phyloP scores from a whole-genome alignment of 2,797 vertebrate genomes.

The Perodicticus potto region DNA sequence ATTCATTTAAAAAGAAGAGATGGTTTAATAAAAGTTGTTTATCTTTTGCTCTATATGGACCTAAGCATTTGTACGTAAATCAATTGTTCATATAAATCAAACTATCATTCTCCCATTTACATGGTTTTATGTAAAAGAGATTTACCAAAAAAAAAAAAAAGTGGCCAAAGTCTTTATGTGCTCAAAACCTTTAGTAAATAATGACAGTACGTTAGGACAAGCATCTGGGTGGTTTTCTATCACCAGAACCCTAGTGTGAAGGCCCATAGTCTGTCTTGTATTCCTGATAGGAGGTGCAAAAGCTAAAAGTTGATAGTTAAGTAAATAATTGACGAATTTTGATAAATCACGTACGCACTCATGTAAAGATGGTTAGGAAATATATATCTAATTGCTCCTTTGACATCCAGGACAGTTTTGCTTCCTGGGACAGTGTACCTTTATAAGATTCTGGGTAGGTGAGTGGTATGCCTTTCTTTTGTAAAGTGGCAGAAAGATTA shows the following conservation, averaged over 20 bases:
- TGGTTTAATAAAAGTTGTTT: conserved; percentile 30
- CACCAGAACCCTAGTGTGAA: background rate
- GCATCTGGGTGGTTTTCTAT: background rate
- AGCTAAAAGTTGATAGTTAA: background rate
- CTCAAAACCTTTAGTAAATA: background rate
- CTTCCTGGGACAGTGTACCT: background rate
- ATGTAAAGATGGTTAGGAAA: background rate
- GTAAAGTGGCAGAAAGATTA: background rate
- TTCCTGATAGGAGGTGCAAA: conserved; percentile 22
- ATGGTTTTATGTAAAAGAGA: conserved; percentile 4
- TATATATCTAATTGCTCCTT: background rate
- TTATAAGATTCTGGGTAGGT: background rate
- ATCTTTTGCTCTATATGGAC: background rate
- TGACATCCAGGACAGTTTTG: background rate
- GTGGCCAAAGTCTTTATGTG: background rate
- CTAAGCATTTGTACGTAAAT: background rate
- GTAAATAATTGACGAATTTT: background rate
- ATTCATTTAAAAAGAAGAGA: conserved; percentile 32
- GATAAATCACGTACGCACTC: background rate
- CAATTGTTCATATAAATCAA: conserved; percentile 12
- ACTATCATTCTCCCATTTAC: background rate
- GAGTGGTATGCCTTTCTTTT: background rate
- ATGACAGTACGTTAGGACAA: background rate
- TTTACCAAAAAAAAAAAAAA: background rate
- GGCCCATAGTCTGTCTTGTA: background rate